phyloP scores from a whole-genome alignment of 1,140 invertebrate species.

The Danaus melanippus region DNA sequence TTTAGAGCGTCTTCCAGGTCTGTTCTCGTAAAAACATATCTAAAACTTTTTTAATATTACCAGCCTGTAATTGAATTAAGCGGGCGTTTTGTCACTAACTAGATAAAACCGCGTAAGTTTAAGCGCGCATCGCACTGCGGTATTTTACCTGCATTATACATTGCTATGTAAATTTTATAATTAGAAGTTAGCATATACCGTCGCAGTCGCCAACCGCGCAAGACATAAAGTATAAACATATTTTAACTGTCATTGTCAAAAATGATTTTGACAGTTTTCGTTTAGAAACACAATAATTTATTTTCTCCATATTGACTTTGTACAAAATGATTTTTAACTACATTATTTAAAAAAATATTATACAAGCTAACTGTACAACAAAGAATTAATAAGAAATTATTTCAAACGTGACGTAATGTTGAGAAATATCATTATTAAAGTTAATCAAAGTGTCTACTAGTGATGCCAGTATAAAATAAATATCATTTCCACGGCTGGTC shows the following conservation, averaged over 20 bases:
- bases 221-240: slow-evolving; percentile 11
- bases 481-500: slow-evolving; percentile 48
- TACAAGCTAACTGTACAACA: too few relatives aligned
- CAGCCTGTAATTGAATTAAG: slow-evolving; percentile 39
- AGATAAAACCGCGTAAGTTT: slow-evolving; percentile 31
- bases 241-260: slow-evolving; percentile 26
- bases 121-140: slow-evolving; percentile 56
- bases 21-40: too few relatives aligned
- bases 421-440: too few relatives aligned
- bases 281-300: too few relatives aligned
- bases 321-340: too few relatives aligned
- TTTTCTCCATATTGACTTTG: too few relatives aligned
- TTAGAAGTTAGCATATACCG: slow-evolving; percentile 31
- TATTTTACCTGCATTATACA: slow-evolving; percentile 66
- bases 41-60: too few relatives aligned
- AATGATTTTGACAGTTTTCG: slow-evolving; percentile 14
- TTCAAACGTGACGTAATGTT: too few relatives aligned
- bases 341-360: too few relatives aligned
- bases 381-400: too few relatives aligned
- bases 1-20: too few relatives aligned
- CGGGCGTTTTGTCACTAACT: slow-evolving; percentile 20
- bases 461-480: slow-evolving; percentile 37
- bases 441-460: not conserved
- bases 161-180: slow-evolving; percentile 54
- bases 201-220: slow-evolving; percentile 27